phyloP scores from a whole-genome alignment of 2,797 vertebrate species.

The Vipera ursinii region DNA sequence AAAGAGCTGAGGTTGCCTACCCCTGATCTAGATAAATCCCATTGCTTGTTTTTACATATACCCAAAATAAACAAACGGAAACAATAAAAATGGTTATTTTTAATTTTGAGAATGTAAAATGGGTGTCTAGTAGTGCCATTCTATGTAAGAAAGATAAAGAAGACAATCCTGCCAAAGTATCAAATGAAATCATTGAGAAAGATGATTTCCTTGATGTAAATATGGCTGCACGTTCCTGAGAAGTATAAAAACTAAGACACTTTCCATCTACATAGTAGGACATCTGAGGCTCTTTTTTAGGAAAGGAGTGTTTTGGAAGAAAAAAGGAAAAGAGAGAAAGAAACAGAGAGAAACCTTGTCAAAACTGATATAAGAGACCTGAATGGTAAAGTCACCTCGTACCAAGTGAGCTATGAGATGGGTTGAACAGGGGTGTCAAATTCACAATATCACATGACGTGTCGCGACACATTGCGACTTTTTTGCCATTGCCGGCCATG shows the following conservation, averaged over 20 bases:
- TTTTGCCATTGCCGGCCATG: no score
- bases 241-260: neutral
- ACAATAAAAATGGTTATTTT: neutral
- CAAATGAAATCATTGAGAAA: neutral
- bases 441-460: no score
- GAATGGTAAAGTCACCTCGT: neutral
- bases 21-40: neutral
- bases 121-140: neutral
- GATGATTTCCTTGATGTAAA: neutral
- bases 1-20: no score
- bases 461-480: no score
- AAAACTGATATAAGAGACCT: neutral
- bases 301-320: neutral
- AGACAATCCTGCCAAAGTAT: neutral
- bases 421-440: neutral
- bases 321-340: neutral
- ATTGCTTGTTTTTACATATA: neutral
- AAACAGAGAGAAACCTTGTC: neutral
- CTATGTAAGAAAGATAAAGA: neutral
- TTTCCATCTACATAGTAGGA: neutral
- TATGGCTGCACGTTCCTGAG: neutral
- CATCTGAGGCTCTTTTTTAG: neutral
- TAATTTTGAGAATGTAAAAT: neutral
- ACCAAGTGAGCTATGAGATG: neutral
- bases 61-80: neutral